phyloP scores from a whole-genome alignment of 2,113 vertebrate species.

The Oryzias curvinotus region DNA sequence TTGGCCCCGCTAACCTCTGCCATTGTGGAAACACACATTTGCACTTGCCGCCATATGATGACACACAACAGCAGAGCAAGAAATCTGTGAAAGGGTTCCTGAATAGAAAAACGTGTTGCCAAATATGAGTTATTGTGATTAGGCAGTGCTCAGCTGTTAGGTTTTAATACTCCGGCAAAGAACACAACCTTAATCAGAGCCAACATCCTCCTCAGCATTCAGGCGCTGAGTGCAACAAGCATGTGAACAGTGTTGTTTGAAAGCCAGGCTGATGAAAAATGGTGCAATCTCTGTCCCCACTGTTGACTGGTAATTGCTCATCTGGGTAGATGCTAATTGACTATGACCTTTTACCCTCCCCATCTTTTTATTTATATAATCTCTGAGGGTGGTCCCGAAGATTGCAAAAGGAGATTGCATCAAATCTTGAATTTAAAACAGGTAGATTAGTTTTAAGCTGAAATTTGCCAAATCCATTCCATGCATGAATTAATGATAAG shows the following conservation, averaged over 20 bases:
- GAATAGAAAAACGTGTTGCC: constrained; percentile 60
- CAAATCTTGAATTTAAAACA: constrained; percentile 1
- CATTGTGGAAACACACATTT: constrained; percentile 65
- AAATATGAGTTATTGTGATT: constrained; percentile 67
- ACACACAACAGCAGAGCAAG: constrained; percentile 54
- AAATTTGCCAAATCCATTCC: constrained; percentile 22
- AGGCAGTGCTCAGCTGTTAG: constrained; percentile 65
- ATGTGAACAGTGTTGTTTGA: constrained; percentile 54
- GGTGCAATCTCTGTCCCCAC: constrained; percentile 66
- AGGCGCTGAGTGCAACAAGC: constrained; percentile 62
- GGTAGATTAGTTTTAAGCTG: constrained; percentile 24
- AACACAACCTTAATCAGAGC: constrained; percentile 61
- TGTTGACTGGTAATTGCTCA: constrained; percentile 70
- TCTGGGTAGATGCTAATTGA: constrained; percentile 72
- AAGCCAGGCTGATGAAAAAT: constrained; percentile 70
- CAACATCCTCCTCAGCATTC: constrained; percentile 64
- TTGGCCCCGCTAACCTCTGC: constrained; percentile 69
- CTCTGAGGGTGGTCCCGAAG: constrained; percentile 46
- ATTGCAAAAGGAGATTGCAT: constrained; percentile 16
- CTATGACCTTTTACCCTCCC: constrained; percentile 60
- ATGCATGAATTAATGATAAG: constrained; percentile 12
- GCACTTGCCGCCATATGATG: constrained; percentile 42
- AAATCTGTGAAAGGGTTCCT: constrained; percentile 36
- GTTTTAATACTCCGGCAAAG: constrained; percentile 66
- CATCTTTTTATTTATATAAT: constrained; percentile 55